Evolutionary conservation across 1,140 invertebrate genomes (phyloP).

Genomic region (Drosophila leontia): DNA sequence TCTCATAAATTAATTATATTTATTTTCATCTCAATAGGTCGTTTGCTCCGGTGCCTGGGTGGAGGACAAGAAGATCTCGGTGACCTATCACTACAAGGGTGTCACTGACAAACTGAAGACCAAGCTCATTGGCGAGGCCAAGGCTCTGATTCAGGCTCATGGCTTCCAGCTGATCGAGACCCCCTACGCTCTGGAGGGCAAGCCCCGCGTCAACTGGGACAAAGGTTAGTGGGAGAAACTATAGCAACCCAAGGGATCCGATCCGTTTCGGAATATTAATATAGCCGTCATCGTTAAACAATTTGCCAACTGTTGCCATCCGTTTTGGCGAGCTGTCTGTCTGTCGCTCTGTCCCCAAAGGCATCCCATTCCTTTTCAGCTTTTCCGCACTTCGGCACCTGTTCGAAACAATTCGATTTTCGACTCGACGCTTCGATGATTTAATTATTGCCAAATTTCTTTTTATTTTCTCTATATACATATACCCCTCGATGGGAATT

Average conservation of each 20-base stretch:
- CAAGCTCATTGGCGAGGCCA: slow-evolving; percentile 89
- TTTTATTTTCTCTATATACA: slow-evolving; percentile 41
- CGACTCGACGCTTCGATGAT: slow-evolving; percentile 70
- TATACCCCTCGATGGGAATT: slow-evolving; percentile 15
- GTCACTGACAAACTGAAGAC: slow-evolving; percentile 89
- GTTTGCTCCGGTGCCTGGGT: slow-evolving; percentile 95
- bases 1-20: not conserved
- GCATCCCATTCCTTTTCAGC: slow-evolving; percentile 35
- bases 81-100: slow-evolving; percentile 95
- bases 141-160: slow-evolving; percentile 89
- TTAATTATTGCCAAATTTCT: slow-evolving; percentile 71
- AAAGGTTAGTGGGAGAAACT: slow-evolving; percentile 87
- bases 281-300: slow-evolving; percentile 44
- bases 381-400: slow-evolving; percentile 64
- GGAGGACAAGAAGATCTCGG: slow-evolving; percentile 94
- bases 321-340: slow-evolving; percentile 49
- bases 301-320: slow-evolving; percentile 69
- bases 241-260: not conserved
- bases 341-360: slow-evolving; percentile 46
- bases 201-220: slow-evolving; percentile 95
- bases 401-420: slow-evolving; percentile 79
- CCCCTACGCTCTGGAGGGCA: slow-evolving; percentile 94
- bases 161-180: slow-evolving; percentile 92
- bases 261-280: slow-evolving; percentile 30
- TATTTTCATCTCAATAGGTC: slow-evolving; percentile 85